Conservation (phyloP, 2,113 vertebrate species). For the Saguinus imperator region DNA sequence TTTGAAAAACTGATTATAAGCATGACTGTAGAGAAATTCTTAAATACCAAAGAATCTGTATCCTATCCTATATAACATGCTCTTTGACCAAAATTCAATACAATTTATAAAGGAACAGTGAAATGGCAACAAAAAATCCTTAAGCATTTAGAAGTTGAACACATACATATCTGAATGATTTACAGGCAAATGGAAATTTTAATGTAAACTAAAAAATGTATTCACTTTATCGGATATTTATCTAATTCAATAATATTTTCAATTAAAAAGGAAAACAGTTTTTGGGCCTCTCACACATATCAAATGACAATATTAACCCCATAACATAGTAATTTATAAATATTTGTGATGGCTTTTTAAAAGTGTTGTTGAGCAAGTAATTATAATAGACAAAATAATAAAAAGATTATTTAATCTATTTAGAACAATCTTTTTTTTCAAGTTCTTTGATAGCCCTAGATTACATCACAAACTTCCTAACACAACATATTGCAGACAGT, state of each 20-base stretch:
- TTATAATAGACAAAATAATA: neutral
- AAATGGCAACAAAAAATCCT: neutral
- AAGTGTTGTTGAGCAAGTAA: neutral
- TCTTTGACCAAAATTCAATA: slow-evolving; percentile 44
- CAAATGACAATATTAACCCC: neutral
- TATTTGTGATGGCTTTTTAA: neutral
- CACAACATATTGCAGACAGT: neutral
- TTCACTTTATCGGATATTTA: neutral
- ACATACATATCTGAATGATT: neutral
- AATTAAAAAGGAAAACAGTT: neutral
- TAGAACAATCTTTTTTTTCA: neutral
- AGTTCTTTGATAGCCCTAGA: neutral
- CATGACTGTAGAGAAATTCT: slow-evolving; percentile 10
- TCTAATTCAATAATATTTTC: neutral
- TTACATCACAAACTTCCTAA: neutral
- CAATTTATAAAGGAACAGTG: slow-evolving; percentile 15
- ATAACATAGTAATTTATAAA: slow-evolving; percentile 18
- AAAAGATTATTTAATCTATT: neutral
- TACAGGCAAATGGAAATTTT: slow-evolving; percentile 28
- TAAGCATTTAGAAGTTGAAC: neutral
- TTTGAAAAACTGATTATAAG: slow-evolving; percentile 26
- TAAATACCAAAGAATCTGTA: neutral
- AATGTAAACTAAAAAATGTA: neutral
- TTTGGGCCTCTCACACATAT: neutral
- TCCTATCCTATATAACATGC: neutral